phyloP scores from a whole-genome alignment of 1,140 invertebrate genomes.

The Ericerus pela region DNA sequence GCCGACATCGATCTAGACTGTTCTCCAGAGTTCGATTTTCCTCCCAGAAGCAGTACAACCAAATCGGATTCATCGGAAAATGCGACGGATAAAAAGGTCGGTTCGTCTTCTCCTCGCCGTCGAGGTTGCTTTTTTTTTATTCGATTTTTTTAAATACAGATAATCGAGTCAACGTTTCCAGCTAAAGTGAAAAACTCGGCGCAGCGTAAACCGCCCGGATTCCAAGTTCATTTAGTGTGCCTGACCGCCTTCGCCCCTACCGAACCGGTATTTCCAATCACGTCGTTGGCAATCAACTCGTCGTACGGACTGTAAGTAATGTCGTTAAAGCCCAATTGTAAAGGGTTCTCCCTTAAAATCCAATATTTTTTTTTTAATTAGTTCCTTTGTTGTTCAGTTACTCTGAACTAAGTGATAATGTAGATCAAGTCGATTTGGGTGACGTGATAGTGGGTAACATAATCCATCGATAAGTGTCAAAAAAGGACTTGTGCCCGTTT shows the following conservation, averaged over 20 bases:
- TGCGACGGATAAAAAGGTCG: conserved; percentile 40
- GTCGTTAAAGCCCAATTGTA: too few relatives aligned
- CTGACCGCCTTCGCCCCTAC: conserved; percentile 67
- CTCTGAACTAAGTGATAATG: too few relatives aligned
- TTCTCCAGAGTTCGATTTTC: conserved; percentile 62
- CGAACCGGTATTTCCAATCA: conserved; percentile 64
- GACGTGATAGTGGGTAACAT: too few relatives aligned
- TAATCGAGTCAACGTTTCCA: conserved; percentile 32
- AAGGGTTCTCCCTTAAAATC: too few relatives aligned
- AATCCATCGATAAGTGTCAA: too few relatives aligned
- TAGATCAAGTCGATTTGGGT: too few relatives aligned
- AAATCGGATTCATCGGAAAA: conserved; percentile 38
- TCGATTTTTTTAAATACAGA: conserved; percentile 5
- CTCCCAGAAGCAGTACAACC: conserved; percentile 39
- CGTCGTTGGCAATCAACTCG: conserved; percentile 83
- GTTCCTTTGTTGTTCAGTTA: background rate
- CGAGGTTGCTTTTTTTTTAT: too few relatives aligned
- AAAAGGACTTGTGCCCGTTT: too few relatives aligned
- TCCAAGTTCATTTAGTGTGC: conserved; percentile 90
- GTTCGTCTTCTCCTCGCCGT: too few relatives aligned
- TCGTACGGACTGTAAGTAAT: conserved; percentile 88
- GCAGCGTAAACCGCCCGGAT: conserved; percentile 71
- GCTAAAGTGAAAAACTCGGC: conserved; percentile 59
- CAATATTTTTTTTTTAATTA: background rate
- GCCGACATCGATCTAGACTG: conserved; percentile 52